A percentile compares a stretch with the other conserved stretches of the same genome.
Evolutionary conservation across 2,113 vertebrate genomes (phyloP).

Genomic region (Hemichromis elongatus): DNA sequence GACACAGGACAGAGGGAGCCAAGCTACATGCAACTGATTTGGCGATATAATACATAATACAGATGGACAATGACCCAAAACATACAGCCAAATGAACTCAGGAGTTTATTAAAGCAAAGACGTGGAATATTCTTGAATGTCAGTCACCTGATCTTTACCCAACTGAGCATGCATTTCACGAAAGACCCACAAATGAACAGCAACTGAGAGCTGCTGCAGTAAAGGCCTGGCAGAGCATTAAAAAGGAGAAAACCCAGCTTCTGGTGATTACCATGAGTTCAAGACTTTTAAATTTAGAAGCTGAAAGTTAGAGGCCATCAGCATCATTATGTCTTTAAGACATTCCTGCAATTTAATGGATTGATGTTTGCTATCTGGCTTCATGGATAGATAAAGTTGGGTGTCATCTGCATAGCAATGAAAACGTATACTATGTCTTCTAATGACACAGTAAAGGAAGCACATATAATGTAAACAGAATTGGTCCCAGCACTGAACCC

Average conservation of each 20-base stretch:
- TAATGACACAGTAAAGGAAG: not conserved
- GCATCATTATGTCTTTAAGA: not conserved
- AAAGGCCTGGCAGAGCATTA: not conserved
- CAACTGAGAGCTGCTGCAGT: not conserved
- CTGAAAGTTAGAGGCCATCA: not conserved
- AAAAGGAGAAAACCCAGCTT: not conserved
- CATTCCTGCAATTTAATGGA: not conserved
- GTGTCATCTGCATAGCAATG: not conserved
- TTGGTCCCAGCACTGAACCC: not conserved
- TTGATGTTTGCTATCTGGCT: not conserved
- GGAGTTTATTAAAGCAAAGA: not conserved
- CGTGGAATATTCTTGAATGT: not conserved
- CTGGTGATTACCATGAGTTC: too few species aligned
- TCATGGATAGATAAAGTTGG: not conserved
- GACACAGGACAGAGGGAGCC: not conserved
- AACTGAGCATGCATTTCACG: not conserved
- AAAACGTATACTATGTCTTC: not conserved
- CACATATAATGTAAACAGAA: not conserved
- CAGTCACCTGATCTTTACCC: accelerated
- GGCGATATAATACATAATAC: not conserved
- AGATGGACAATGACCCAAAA: not conserved
- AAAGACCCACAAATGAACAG: too few species aligned
- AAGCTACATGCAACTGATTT: not conserved
- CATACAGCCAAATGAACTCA: not conserved
- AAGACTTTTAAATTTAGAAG: not conserved